phyloP scores from a whole-genome alignment of 2,888 invertebrate genomes.

The Agrochola lychnidis region DNA sequence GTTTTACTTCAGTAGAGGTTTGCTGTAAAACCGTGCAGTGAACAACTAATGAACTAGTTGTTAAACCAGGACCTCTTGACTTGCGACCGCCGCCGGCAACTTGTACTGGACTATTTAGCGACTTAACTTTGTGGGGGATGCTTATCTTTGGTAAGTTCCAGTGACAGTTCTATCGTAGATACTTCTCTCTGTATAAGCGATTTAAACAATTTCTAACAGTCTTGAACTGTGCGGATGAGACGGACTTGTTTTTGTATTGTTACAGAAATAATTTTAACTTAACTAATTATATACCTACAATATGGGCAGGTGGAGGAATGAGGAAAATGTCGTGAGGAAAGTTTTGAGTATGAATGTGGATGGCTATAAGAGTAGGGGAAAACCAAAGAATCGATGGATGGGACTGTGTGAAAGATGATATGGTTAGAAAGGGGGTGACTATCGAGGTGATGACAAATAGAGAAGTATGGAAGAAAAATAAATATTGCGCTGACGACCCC shows the following conservation, averaged over 20 bases:
- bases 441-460: too few species aligned
- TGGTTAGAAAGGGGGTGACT: too few species aligned
- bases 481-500: too few species aligned
- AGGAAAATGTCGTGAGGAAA: too few species aligned
- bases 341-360: too few species aligned
- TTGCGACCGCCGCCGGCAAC: constrained; percentile 47
- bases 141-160: constrained; percentile 69
- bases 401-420: too few species aligned
- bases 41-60: constrained; percentile 42
- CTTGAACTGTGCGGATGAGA: neutral
- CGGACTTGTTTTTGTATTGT: neutral
- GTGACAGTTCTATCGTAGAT: constrained; percentile 33
- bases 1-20: neutral
- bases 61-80: constrained; percentile 41
- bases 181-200: neutral
- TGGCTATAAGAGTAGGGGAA: too few species aligned
- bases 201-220: neutral
- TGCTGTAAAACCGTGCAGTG: constrained; percentile 1
- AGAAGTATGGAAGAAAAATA: too few species aligned
- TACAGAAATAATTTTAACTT: neutral
- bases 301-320: too few species aligned
- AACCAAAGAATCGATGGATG: too few species aligned
- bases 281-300: too few species aligned
- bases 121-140: constrained; percentile 63
- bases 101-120: constrained; percentile 63